phyloP scores from a whole-genome alignment of 2,113 vertebrate genomes.

The Rhipidura dahli region DNA sequence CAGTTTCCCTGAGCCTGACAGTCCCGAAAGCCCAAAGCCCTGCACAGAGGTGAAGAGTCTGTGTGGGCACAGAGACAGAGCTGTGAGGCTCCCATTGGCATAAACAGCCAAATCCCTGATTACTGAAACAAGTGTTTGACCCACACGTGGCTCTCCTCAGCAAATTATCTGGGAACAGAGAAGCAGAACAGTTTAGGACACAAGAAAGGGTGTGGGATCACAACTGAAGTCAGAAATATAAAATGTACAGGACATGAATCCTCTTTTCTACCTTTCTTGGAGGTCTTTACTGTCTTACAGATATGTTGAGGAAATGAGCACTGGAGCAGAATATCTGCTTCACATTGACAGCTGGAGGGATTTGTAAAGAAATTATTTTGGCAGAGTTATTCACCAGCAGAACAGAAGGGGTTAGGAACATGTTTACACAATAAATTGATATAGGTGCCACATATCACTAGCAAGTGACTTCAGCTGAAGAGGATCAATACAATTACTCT shows the following conservation, averaged over 20 bases:
- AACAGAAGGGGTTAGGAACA: neutral
- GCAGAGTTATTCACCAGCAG: neutral
- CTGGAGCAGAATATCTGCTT: neutral
- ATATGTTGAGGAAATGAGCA: neutral
- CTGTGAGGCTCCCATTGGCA: neutral
- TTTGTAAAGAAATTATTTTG: neutral
- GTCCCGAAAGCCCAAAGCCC: neutral
- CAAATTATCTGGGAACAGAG: neutral
- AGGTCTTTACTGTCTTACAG: neutral
- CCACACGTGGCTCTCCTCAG: neutral
- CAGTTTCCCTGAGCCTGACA: neutral
- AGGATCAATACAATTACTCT: neutral
- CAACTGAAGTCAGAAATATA: neutral
- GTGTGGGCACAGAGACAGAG: fast-evolving
- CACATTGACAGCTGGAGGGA: neutral
- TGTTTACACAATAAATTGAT: neutral
- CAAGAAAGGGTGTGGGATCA: neutral
- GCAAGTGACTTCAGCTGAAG: neutral
- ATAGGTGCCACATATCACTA: neutral
- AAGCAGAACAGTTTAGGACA: neutral
- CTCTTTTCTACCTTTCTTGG: neutral
- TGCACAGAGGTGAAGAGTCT: neutral
- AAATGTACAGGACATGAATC: neutral
- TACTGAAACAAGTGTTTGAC: neutral
- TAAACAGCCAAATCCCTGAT: neutral